A percentile compares a stretch with the other conserved stretches of the same genome.
Conservation (phyloP, 2,888 invertebrate genomes). For the Clusia tigrina region DNA sequence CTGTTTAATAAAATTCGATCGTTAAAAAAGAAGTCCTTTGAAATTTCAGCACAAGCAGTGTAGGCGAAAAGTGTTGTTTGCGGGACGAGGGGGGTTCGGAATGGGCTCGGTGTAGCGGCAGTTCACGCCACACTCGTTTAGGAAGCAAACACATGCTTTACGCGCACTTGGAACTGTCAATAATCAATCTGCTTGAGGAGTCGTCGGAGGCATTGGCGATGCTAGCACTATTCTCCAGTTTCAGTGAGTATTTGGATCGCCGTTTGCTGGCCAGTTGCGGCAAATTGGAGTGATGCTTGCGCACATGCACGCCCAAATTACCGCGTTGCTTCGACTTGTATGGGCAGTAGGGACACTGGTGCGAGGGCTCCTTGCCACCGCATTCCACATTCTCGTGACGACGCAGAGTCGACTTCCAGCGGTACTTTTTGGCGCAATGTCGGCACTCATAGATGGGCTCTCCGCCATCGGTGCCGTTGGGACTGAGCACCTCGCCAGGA, state of each 20-base stretch:
- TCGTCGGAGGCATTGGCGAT: constrained; percentile 48
- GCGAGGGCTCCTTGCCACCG: constrained; percentile 80
- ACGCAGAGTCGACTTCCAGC: constrained; percentile 85
- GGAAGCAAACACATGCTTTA: too few species aligned
- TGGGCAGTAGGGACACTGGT: constrained; percentile 80
- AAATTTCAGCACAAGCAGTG: too few species aligned
- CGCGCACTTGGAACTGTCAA: constrained; percentile 49
- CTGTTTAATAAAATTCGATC: too few species aligned
- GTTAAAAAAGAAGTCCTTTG: too few species aligned
- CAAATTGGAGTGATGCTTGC: constrained; percentile 72
- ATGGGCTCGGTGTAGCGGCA: too few species aligned
- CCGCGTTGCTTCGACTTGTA: constrained; percentile 82
- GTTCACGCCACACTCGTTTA: too few species aligned
- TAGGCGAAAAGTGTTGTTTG: too few species aligned
- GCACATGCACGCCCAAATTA: constrained; percentile 80
- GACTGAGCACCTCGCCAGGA: constrained; percentile 12
- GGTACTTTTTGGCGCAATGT: constrained; percentile 83
- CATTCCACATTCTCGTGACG: constrained; percentile 84
- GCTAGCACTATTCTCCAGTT: constrained; percentile 41
- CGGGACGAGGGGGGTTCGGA: too few species aligned
- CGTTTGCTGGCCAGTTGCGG: constrained; percentile 60
- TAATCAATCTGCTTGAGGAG: constrained; percentile 54
- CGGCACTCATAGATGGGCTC: constrained; percentile 68
- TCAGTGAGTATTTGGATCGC: constrained; percentile 56
- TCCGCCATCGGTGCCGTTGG: constrained; percentile 42